Evolutionary conservation across 2,888 invertebrate species (phyloP).

Genomic region (Chydorus sphaericus): DNA sequence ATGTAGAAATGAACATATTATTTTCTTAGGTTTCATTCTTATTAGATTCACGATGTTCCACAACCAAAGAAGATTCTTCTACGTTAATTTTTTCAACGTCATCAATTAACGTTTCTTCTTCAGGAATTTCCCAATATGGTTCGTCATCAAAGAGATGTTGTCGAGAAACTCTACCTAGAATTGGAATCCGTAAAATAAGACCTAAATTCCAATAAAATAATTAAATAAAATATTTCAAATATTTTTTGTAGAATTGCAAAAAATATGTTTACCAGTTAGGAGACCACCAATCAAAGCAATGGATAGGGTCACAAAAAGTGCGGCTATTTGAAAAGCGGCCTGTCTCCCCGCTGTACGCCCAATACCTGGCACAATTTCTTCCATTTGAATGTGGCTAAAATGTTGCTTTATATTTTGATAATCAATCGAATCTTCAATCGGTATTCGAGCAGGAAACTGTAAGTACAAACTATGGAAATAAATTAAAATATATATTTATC

Average conservation of each 20-base stretch:
- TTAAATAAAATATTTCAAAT: no score
- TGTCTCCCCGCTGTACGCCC: slow-evolving; percentile 49
- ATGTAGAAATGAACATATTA: no score
- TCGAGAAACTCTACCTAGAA: slow-evolving; percentile 33
- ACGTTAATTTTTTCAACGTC: no score
- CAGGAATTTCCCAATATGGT: slow-evolving; percentile 47
- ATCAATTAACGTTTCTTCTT: no score
- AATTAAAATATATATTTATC: no score
- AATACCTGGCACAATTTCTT: slow-evolving; percentile 31
- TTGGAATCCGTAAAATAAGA: slow-evolving; percentile 25
- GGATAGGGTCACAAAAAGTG: slow-evolving; percentile 49
- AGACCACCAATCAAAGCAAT: slow-evolving; percentile 55
- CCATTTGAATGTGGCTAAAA: slow-evolving; percentile 19
- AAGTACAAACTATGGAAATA: slow-evolving; percentile 36
- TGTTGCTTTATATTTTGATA: slow-evolving; percentile 19
- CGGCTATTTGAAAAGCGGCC: slow-evolving; percentile 60
- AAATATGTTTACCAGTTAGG: slow-evolving; percentile 64
- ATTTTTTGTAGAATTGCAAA: no score
- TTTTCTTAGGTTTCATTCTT: no score
- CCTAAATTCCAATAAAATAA: slow-evolving; percentile 17
- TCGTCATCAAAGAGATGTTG: slow-evolving; percentile 46
- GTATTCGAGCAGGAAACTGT: slow-evolving; percentile 43
- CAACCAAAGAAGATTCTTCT: no score
- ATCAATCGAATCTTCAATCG: slow-evolving; percentile 27
- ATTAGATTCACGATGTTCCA: no score